Conservation (phyloP, 2,797 vertebrate genomes). For the Stomatorhinus walkeri region DNA sequence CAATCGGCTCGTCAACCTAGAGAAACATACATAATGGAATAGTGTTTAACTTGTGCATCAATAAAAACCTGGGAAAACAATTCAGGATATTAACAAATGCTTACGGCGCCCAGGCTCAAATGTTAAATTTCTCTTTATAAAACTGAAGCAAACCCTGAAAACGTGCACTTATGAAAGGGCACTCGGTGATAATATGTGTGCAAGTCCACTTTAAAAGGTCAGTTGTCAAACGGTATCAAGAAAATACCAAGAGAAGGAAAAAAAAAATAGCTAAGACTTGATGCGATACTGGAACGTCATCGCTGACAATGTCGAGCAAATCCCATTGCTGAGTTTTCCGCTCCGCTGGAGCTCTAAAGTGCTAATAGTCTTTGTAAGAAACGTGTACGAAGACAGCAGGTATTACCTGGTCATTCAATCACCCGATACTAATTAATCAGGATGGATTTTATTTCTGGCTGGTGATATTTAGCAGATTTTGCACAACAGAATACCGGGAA, state of each 20-base stretch:
- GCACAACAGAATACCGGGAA: not conserved
- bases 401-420: not conserved
- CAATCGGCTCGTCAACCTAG: not conserved
- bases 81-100: not conserved
- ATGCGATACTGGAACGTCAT: not conserved
- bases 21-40: conserved; percentile 3
- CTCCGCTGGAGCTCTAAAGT: not conserved
- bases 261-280: not conserved
- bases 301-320: not conserved
- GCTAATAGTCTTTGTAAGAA: not conserved
- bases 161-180: not conserved
- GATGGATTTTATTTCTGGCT: not conserved
- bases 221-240: conserved; percentile 17
- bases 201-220: conserved; percentile 20
- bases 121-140: conserved; percentile 9
- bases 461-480: not conserved
- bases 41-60: conserved; percentile 7
- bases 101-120: not conserved
- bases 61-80: not conserved
- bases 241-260: conserved; percentile 13
- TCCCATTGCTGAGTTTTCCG: not conserved
- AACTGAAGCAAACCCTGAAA: not conserved
- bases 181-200: not conserved
- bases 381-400: not conserved
- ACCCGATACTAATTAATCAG: not conserved